A percentile compares a stretch with the other conserved stretches of the same genome.
phyloP scores from a whole-genome alignment of 2,888 invertebrate species.

The Peribatodes rhomboidaria region DNA sequence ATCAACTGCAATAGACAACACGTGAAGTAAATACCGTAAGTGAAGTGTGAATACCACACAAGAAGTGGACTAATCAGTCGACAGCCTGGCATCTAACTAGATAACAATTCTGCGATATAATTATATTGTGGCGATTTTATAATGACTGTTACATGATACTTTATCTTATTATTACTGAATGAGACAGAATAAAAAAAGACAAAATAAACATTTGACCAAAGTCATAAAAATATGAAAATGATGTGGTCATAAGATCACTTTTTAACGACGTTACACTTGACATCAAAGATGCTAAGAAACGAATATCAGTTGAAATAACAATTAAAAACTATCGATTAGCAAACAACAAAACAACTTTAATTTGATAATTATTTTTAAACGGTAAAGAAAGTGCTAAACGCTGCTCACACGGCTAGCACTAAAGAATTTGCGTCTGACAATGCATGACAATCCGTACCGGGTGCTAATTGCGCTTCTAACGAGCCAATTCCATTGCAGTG shows the following conservation, averaged over 20 bases:
- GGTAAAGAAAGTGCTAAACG: conserved; percentile 11
- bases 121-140: conserved; percentile 6
- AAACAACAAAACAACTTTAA: neutral
- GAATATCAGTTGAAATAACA: neutral
- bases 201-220: neutral
- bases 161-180: neutral
- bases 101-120: conserved; percentile 11
- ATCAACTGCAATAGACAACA: conserved; percentile 2
- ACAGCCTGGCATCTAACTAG: conserved; percentile 13
- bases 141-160: neutral
- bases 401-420: conserved; percentile 10
- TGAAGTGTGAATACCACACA: conserved; percentile 32
- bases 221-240: neutral
- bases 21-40: too few relatives aligned
- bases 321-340: neutral
- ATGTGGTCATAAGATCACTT: neutral
- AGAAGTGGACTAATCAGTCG: conserved; percentile 22
- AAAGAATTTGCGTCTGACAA: conserved; percentile 43
- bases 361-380: conserved; percentile 7
- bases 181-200: conserved; percentile 1
- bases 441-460: conserved; percentile 50
- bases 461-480: conserved; percentile 49
- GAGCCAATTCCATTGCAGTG: conserved; percentile 43
- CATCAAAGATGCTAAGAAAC: neutral
- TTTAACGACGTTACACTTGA: neutral